A percentile compares a stretch with the other conserved stretches of the same genome.
Evolutionary conservation across 2,797 vertebrate genomes (phyloP).

Genomic region (Crenuchus spilurus): DNA sequence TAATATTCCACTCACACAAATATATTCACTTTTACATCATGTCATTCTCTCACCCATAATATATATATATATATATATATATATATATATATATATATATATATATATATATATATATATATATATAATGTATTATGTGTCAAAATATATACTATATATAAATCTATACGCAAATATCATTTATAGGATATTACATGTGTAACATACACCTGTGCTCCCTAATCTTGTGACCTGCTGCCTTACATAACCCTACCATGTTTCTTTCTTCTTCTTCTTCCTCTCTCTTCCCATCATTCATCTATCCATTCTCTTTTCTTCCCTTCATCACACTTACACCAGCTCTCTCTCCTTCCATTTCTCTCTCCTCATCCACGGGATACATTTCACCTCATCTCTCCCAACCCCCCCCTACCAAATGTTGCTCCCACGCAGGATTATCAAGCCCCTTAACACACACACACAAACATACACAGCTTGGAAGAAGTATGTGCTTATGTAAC

Average conservation of each 20-base stretch:
- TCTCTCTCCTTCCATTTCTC: conserved; percentile 31
- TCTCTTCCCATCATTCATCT: conserved; percentile 6
- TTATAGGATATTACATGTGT: no score
- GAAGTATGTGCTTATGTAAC: conserved; percentile 38
- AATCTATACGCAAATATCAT: no score
- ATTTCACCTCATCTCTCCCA: conserved; percentile 34
- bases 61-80: not conserved
- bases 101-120: not conserved
- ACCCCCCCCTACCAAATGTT: conserved; percentile 40
- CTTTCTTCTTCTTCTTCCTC: not conserved
- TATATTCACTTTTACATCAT: not conserved
- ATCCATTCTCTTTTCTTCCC: not conserved
- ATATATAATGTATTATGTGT: no score
- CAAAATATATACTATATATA: no score
- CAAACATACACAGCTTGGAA: conserved; percentile 12
- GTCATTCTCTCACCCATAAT: not conserved
- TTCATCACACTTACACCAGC: not conserved
- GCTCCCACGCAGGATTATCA: conserved; percentile 52
- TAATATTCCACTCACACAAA: not conserved
- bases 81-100: not conserved
- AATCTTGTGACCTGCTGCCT: not conserved
- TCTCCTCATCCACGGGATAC: conserved; percentile 42
- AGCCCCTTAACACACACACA: conserved; percentile 30
- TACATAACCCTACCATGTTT: conserved; percentile 12
- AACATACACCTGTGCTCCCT: not conserved